Conservation (phyloP, 2,797 vertebrate species). For the Sebastes matsubarae region DNA sequence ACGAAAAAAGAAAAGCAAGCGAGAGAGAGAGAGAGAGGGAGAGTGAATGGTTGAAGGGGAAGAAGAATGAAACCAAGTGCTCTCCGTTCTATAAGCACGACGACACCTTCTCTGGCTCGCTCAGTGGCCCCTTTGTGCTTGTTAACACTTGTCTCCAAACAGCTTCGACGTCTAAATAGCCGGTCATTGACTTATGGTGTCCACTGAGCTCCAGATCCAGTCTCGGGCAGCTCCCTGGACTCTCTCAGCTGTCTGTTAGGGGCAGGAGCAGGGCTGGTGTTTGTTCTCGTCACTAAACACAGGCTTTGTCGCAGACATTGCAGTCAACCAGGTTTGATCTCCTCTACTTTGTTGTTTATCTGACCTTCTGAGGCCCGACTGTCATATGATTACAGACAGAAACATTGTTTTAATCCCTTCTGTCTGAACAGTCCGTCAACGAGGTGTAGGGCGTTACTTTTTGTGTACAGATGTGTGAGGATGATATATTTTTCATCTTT, state of each 20-base stretch:
- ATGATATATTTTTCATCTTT: neutral
- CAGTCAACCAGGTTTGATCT: neutral
- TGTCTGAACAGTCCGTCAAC: neutral
- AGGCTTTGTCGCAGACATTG: constrained; percentile 4
- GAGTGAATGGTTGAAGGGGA: constrained; percentile 37
- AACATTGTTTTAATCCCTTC: neutral
- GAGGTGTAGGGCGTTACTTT: neutral
- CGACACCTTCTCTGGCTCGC: constrained; percentile 43
- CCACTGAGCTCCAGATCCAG: constrained; percentile 11
- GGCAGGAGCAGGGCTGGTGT: constrained; percentile 23
- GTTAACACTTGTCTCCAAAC: constrained; percentile 70
- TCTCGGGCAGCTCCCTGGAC: constrained; percentile 42
- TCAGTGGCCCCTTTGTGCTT: constrained; percentile 63
- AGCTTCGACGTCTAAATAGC: constrained; percentile 55
- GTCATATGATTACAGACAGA: constrained; percentile 1
- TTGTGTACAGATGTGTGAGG: neutral
- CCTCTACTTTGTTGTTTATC: neutral
- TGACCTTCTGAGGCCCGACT: neutral
- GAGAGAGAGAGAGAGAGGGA: constrained; percentile 34
- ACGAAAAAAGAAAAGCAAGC: neutral
- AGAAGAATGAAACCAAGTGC: constrained; percentile 44
- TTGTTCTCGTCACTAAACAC: constrained; percentile 26
- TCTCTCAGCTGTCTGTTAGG: constrained; percentile 28
- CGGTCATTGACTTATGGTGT: constrained; percentile 51
- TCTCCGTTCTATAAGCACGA: constrained; percentile 35